A percentile compares a stretch with the other conserved stretches of the same genome.
phyloP scores from a whole-genome alignment of 2,888 invertebrate species.

The Hyles lineata region DNA sequence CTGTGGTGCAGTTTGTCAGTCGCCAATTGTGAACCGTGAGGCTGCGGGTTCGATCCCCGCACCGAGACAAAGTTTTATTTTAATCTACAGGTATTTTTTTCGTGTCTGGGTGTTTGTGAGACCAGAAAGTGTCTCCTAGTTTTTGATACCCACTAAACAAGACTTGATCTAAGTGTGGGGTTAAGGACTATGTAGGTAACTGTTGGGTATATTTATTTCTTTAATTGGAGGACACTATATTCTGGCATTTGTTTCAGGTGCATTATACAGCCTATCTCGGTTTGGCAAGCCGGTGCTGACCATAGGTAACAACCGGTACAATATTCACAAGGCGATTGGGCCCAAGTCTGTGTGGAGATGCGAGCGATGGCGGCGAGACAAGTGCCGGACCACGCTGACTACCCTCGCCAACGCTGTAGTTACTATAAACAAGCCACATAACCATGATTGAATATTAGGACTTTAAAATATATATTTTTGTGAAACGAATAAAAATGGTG shows the following conservation, averaged over 20 bases:
- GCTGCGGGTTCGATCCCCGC: too few relatives aligned
- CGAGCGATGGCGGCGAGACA: constrained; percentile 37
- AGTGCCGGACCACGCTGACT: constrained; percentile 33
- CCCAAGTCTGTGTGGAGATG: constrained; percentile 36
- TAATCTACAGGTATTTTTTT: too few relatives aligned
- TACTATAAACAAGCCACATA: constrained; percentile 35
- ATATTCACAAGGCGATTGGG: constrained; percentile 32
- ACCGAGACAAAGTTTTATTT: too few relatives aligned
- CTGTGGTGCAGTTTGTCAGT: too few relatives aligned
- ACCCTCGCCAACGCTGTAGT: constrained; percentile 36
- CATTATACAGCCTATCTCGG: constrained; percentile 32
- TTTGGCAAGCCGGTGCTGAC: constrained; percentile 40
- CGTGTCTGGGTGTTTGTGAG: too few relatives aligned
- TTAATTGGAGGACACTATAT: not conserved
- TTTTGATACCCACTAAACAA: too few relatives aligned
- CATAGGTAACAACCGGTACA: constrained; percentile 34
- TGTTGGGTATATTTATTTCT: not conserved
- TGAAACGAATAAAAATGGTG: too few relatives aligned
- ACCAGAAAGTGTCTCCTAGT: too few relatives aligned
- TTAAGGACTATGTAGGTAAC: too few relatives aligned
- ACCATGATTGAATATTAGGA: constrained; percentile 25
- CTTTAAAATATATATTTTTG: too few relatives aligned
- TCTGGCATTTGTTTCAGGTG: constrained; percentile 30
- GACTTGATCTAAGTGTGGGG: too few relatives aligned
- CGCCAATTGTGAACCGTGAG: too few relatives aligned